These are phyloP conservation scores for Phaedon cochleariae DNA, from an alignment of 2,888 invertebrate species.

Conservation along the genomic window DNA sequence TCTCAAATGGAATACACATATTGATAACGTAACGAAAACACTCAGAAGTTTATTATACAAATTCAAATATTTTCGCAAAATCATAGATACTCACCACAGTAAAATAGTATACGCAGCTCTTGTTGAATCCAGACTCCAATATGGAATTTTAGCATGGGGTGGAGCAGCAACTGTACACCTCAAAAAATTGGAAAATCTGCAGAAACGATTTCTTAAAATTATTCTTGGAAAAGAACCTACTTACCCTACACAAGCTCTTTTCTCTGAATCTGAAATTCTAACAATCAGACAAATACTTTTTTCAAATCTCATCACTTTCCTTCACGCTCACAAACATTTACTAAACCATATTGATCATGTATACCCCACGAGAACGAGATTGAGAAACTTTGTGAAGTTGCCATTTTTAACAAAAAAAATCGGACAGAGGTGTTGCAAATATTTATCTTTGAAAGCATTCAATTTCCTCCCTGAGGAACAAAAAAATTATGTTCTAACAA, in stretches of 20 bases:
- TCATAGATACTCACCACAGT: not conserved
- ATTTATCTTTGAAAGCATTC: not conserved
- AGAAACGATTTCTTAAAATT: not conserved
- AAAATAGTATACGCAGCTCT: not conserved
- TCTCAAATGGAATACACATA: not conserved
- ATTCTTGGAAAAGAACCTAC: too few species aligned
- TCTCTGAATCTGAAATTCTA: too few species aligned
- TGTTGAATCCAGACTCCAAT: not conserved
- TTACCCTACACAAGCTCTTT: not conserved
- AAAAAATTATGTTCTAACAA: conserved; percentile 1
- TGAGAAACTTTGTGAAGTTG: not conserved
- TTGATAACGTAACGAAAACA: not conserved
- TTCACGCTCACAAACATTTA: too few species aligned
- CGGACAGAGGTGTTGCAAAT: not conserved
- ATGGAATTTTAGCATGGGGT: not conserved
- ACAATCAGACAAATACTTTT: too few species aligned
- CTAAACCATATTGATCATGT: not conserved
- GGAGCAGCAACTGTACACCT: not conserved
- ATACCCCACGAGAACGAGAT: not conserved
- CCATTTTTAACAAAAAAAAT: not conserved
- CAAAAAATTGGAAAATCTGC: not conserved
- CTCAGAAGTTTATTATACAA: not conserved
- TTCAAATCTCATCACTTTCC: too few species aligned
- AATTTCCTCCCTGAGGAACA: not conserved
- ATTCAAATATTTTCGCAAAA: not conserved